Evolutionary conservation across 2,797 vertebrate genomes (phyloP).

Genomic region (Lacerta viridis): DNA sequence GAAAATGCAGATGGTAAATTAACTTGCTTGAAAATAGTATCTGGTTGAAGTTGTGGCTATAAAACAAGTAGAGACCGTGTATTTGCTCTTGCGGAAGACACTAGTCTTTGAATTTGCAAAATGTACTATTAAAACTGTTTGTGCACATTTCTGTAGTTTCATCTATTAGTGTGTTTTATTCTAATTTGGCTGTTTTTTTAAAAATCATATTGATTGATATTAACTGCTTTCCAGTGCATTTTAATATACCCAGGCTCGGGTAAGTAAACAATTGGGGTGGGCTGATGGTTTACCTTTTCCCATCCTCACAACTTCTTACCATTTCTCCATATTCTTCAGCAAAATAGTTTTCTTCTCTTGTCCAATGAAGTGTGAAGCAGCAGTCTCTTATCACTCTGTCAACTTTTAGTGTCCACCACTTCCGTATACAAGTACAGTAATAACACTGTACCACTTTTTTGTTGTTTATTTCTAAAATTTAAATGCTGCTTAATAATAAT

Average conservation of each 20-base stretch:
- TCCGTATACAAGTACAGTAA: not conserved
- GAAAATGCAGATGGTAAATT: constrained; percentile 25
- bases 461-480: not conserved
- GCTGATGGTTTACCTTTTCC: not conserved
- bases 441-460: not conserved
- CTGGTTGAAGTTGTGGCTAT: constrained; percentile 30
- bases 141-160: not conserved
- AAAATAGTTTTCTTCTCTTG: not conserved
- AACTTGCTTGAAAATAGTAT: constrained; percentile 29
- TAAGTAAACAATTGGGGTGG: not conserved
- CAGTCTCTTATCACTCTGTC: not conserved
- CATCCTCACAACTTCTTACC: not conserved
- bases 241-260: not conserved
- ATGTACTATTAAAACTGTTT: constrained; percentile 18
- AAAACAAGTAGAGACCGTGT: constrained; percentile 3
- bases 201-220: not conserved
- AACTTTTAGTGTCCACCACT: not conserved
- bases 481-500: too few relatives aligned
- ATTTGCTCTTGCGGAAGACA: constrained; percentile 30
- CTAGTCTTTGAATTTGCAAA: not conserved
- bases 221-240: not conserved
- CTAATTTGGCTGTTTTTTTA: not conserved
- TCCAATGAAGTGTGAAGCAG: constrained; percentile 4
- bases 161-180: too few relatives aligned
- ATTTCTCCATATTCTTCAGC: not conserved